phyloP scores from a whole-genome alignment of 2,888 invertebrate genomes.

The Ptychoptera albimana region DNA sequence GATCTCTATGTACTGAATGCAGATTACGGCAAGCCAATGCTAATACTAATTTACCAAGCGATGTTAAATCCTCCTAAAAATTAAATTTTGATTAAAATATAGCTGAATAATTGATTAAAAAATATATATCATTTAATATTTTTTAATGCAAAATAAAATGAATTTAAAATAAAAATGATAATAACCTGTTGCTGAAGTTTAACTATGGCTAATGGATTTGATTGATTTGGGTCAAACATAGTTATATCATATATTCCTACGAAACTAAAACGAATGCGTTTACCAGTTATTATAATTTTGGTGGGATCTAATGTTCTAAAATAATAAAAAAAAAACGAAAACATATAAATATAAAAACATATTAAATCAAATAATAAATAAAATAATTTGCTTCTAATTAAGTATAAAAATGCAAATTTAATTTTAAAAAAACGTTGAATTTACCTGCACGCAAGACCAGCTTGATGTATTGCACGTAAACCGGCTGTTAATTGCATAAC shows the following conservation, averaged over 20 bases:
- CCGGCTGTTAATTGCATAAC: slow-evolving; percentile 92
- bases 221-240: slow-evolving; percentile 50
- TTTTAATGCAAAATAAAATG: background rate
- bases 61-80: slow-evolving; percentile 65
- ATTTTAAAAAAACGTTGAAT: background rate
- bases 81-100: background rate
- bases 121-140: background rate
- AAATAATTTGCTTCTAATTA: no score
- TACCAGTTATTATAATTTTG: slow-evolving; percentile 71
- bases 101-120: background rate
- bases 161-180: background rate
- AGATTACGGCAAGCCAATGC: slow-evolving; percentile 87
- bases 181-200: slow-evolving; percentile 49
- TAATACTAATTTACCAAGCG: slow-evolving; percentile 79
- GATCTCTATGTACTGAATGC: slow-evolving; percentile 73
- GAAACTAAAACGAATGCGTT: slow-evolving; percentile 66
- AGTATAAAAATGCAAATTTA: slow-evolving; percentile 2
- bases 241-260: slow-evolving; percentile 68
- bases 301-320: slow-evolving; percentile 74
- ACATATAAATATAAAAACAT: slow-evolving; percentile 1
- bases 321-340: slow-evolving; percentile 8
- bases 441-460: slow-evolving; percentile 45
- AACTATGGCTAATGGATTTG: slow-evolving; percentile 47
- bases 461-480: slow-evolving; percentile 73
- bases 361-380: slow-evolving; percentile 7